A percentile compares a stretch with the other conserved stretches of the same genome.
Evolutionary conservation across 2,113 vertebrate species (phyloP).

Genomic region (Campylomormyrus tamandua): DNA sequence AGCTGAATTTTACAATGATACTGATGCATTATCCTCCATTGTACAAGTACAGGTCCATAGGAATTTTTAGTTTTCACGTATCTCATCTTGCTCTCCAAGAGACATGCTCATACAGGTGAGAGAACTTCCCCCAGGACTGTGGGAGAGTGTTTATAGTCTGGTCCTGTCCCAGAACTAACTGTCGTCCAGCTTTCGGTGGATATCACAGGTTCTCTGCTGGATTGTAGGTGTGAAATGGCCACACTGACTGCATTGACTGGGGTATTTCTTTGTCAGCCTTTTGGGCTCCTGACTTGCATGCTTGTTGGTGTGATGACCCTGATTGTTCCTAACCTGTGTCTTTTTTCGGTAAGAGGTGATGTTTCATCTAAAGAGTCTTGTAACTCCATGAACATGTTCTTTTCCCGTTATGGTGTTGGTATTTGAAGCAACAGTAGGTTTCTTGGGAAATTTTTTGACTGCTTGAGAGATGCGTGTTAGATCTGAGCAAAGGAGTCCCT

Average conservation of each 20-base stretch:
- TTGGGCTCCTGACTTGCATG: background rate
- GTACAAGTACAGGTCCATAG: background rate
- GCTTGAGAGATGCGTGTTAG: background rate
- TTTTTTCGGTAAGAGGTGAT: background rate
- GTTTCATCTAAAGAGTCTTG: conserved; percentile 28
- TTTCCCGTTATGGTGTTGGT: background rate
- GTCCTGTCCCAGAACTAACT: background rate
- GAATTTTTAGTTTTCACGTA: background rate
- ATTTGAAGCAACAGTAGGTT: background rate
- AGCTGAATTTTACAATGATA: background rate
- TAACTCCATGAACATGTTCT: conserved; percentile 19
- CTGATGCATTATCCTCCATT: background rate
- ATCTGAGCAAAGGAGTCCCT: background rate
- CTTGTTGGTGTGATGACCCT: background rate
- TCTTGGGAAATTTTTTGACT: background rate
- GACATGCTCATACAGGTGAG: background rate
- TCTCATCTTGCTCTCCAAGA: background rate
- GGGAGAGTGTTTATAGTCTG: background rate
- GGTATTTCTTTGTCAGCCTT: background rate
- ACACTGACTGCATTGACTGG: background rate
- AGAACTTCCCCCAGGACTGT: background rate
- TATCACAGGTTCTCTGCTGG: background rate
- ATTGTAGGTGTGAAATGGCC: background rate
- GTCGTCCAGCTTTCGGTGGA: background rate
- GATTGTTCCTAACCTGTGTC: background rate